Evolutionary conservation across 2,113 vertebrate species (phyloP).

Genomic region (Meriones unguiculatus): DNA sequence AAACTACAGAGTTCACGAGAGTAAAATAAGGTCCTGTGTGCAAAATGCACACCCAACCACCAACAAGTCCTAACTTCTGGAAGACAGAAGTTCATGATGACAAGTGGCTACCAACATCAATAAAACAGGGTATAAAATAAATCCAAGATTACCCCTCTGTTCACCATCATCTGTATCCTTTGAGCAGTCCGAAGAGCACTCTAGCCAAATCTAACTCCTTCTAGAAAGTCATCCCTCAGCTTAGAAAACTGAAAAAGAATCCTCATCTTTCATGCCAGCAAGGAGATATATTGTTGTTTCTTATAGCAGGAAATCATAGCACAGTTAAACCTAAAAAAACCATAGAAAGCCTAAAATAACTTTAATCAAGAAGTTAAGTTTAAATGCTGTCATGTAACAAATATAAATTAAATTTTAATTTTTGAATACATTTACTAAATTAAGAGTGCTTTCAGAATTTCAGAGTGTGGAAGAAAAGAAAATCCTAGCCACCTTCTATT

Average conservation of each 20-base stretch:
- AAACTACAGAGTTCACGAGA: background rate
- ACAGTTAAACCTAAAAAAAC: background rate
- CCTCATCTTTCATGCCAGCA: background rate
- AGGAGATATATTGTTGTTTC: background rate
- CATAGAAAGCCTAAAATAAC: background rate
- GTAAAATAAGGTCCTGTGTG: background rate
- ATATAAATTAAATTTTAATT: constrained; percentile 24
- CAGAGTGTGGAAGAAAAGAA: background rate
- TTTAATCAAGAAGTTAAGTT: constrained; percentile 6
- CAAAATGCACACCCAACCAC: background rate
- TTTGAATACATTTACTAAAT: constrained; percentile 40
- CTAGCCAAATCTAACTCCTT: background rate
- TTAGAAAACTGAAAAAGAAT: background rate
- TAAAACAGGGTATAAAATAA: background rate
- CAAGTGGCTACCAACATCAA: background rate
- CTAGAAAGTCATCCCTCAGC: background rate
- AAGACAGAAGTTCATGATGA: background rate
- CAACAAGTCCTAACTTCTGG: background rate
- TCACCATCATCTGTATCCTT: background rate
- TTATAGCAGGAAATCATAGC: background rate
- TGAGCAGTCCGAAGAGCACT: background rate
- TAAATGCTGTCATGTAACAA: constrained; percentile 18
- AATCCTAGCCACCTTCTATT: background rate
- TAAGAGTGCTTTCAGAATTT: constrained; percentile 30
- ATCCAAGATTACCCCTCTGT: background rate